phyloP scores from a whole-genome alignment of 2,113 vertebrate genomes.

The Sclerurus mexicanus region DNA sequence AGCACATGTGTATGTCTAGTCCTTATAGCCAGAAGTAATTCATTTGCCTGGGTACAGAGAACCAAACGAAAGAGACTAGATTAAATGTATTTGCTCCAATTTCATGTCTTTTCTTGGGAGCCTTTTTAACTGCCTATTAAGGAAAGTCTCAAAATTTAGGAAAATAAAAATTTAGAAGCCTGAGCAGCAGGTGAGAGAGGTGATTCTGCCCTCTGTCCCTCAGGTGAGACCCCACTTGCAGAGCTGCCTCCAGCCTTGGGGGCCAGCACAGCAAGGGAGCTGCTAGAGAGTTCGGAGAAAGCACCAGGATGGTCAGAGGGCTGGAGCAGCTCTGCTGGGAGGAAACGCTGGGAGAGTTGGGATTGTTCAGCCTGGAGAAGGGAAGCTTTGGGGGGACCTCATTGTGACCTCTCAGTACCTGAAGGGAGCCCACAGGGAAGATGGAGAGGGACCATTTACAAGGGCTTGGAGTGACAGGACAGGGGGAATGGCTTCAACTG shows the following conservation, averaged over 20 bases:
- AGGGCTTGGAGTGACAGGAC: background rate
- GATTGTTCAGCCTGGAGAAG: background rate
- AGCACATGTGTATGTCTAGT: background rate
- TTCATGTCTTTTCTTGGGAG: background rate
- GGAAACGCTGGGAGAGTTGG: background rate
- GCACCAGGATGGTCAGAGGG: background rate
- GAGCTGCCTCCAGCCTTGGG: background rate
- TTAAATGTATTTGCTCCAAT: background rate
- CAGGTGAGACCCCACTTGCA: background rate
- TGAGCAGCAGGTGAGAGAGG: background rate
- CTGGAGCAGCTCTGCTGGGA: background rate
- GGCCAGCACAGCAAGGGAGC: background rate
- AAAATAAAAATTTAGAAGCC: background rate
- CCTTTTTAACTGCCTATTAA: background rate
- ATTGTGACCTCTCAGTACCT: background rate
- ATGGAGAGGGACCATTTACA: background rate
- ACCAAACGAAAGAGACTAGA: background rate
- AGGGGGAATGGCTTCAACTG: background rate
- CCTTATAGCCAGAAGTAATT: background rate
- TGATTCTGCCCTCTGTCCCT: background rate
- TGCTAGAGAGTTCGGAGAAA: background rate
- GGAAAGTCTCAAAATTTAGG: background rate
- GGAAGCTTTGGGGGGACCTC: background rate
- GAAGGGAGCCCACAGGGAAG: background rate
- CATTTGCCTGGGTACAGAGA: background rate